Percentiles rank a stretch among this genome's conserved stretches.
These are phyloP conservation scores for Clarias magur DNA, from an alignment of 2,113 vertebrate species.

Conservation along the genomic window DNA sequence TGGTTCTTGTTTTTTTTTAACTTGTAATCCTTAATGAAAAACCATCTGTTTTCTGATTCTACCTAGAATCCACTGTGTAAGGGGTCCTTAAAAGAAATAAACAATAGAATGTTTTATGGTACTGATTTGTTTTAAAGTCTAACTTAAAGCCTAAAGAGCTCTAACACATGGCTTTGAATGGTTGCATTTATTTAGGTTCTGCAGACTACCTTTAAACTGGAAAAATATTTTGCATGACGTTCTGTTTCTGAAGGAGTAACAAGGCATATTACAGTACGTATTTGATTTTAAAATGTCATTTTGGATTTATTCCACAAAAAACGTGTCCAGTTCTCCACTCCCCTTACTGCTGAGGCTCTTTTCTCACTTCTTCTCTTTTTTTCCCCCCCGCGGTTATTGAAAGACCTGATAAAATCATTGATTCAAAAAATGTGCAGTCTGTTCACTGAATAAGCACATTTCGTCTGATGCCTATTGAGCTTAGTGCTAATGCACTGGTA, in stretches of 20 bases:
- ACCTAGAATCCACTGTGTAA: too few relatives aligned
- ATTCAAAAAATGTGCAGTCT: constrained; percentile 20
- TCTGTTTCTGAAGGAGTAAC: not conserved
- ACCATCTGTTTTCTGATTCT: not conserved
- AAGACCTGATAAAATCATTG: constrained; percentile 9
- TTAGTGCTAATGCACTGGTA: constrained; percentile 2
- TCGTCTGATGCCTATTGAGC: not conserved
- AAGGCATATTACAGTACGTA: not conserved
- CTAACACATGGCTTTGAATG: not conserved
- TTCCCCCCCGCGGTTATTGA: not conserved
- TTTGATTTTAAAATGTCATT: constrained; percentile 1
- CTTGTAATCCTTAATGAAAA: not conserved
- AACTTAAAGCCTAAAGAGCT: not conserved
- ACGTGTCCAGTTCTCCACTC: not conserved
- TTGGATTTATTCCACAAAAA: constrained; percentile 9
- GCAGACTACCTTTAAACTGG: not conserved
- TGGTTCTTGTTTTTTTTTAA: not conserved
- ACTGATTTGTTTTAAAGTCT: not conserved
- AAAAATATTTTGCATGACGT: not conserved
- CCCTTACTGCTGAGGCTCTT: not conserved
- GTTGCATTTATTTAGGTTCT: not conserved
- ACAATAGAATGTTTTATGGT: not conserved
- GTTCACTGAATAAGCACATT: constrained; percentile 32
- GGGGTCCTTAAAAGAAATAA: not conserved
- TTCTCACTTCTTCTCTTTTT: not conserved